Conservation (phyloP, 2,113 vertebrate genomes). For the Silurus asotus region DNA sequence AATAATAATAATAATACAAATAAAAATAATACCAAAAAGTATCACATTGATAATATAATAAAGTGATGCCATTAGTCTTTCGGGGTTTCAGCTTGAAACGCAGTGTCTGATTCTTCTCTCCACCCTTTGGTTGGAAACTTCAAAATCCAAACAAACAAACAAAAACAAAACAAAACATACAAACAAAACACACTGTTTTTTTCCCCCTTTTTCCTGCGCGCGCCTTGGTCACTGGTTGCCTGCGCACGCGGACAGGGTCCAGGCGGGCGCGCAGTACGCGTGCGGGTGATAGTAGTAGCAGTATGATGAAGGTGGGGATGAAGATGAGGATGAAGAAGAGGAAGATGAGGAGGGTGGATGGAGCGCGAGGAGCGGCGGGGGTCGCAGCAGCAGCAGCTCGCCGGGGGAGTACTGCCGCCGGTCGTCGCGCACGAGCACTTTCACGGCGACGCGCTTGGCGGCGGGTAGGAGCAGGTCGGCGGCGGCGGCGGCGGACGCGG, state of each 20-base stretch:
- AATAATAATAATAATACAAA: constrained; percentile 48
- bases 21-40: constrained; percentile 60
- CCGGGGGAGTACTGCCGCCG: constrained; percentile 96
- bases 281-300: constrained; percentile 92
- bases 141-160: constrained; percentile 11
- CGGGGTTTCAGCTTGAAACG: constrained; percentile 62
- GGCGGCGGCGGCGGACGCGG: constrained; percentile 24
- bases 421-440: constrained; percentile 95
- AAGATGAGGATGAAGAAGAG: background rate
- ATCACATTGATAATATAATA: constrained; percentile 21
- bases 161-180: constrained; percentile 1
- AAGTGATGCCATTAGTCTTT: constrained; percentile 57
- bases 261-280: constrained; percentile 92
- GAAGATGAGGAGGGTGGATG: constrained; percentile 68
- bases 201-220: background rate
- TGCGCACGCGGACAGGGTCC: constrained; percentile 89
- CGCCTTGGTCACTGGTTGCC: constrained; percentile 70
- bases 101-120: constrained; percentile 25
- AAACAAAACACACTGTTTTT: background rate
- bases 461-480: constrained; percentile 64
- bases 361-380: constrained; percentile 83
- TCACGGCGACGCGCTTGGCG: constrained; percentile 96
- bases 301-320: constrained; percentile 9
- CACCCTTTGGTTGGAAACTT: background rate
- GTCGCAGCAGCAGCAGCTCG: constrained; percentile 82